Evolutionary conservation across 2,113 vertebrate species (phyloP), one percentile per base, ranked within the genome.

Genomic region (Megaceryle maxima): DNA sequence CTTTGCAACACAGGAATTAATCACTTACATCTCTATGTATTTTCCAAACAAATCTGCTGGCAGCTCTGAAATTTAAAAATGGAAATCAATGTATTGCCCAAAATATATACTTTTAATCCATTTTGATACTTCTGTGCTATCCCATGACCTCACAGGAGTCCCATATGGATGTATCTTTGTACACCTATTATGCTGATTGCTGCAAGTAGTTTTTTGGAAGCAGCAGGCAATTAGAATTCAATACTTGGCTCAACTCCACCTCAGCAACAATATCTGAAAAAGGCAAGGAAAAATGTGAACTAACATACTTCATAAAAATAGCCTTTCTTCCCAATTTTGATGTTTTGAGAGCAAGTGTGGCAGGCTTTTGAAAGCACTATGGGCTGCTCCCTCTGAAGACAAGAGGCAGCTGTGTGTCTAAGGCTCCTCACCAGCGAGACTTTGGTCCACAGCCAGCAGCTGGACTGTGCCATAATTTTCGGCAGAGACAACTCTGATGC

Each of bases 351-450:
- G 22, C 12, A 67, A 39, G 21, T 2, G 4, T 5, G 9, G 25
- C 24, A 46, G 64, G 48, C 35, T 51, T 92, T 62, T 35, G 21
- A 39, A 85, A 77, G 39, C 16, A 48, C 1, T 0, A 22, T 55
- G 19, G 25, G 13, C 50, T 75, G 29, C 37, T 63, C 21, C 19
- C 21, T 63, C 60, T 57, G 59, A 85, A 62, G 55, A 63, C 28
- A 33, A 72, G 29, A 39, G 66, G 16, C 33, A 57, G 16, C 25
- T n/a, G 5, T 11, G 13, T 53, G 8, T 15, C 24, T 51, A 46
- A 56, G 37, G 4, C 18, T 69, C 28, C 76, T 72, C 24, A 24
- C 0, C 2, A 44, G 35, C 1, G 0, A n/a, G 33, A 21, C 46
- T 53, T 15, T 12, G 24, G 56, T 35, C 75, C 29, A 7, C 0